Conservation (phyloP, 2,797 vertebrate species). For the Tenualosa thibaudeaui region DNA sequence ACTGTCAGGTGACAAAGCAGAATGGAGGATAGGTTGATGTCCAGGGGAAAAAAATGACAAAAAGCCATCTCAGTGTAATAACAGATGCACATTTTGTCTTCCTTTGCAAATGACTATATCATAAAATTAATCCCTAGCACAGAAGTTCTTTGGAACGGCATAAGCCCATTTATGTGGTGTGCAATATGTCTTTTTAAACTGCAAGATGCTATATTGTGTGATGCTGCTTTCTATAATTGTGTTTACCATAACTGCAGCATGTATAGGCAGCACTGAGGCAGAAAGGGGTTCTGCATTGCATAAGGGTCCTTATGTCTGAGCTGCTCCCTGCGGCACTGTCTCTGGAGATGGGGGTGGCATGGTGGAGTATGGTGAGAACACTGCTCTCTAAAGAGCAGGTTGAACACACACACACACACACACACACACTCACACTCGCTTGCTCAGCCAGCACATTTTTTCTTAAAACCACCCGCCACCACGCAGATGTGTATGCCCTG, state of each 20-base stretch:
- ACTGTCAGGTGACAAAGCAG: neutral
- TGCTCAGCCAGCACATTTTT: neutral
- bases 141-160: neutral
- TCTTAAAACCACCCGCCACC: neutral
- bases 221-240: neutral
- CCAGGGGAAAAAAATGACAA: neutral
- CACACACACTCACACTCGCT: neutral
- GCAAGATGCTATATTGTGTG: neutral
- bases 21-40: neutral
- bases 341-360: slow-evolving; percentile 8
- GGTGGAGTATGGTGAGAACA: neutral
- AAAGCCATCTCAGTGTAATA: neutral
- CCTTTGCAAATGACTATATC: neutral
- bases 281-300: slow-evolving; percentile 51
- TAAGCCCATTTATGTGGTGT: neutral
- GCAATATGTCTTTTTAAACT: neutral
- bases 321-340: neutral
- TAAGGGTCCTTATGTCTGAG: slow-evolving; percentile 14
- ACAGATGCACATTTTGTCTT: neutral
- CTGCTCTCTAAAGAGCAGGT: slow-evolving; percentile 7
- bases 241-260: slow-evolving; percentile 53
- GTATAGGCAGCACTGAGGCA: slow-evolving; percentile 41
- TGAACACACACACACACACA: neutral
- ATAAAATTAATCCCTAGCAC: neutral
- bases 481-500: neutral